Base-by-base conservation (phyloP, 2,888 invertebrate species). In the Coelinius sp. region DNA sequence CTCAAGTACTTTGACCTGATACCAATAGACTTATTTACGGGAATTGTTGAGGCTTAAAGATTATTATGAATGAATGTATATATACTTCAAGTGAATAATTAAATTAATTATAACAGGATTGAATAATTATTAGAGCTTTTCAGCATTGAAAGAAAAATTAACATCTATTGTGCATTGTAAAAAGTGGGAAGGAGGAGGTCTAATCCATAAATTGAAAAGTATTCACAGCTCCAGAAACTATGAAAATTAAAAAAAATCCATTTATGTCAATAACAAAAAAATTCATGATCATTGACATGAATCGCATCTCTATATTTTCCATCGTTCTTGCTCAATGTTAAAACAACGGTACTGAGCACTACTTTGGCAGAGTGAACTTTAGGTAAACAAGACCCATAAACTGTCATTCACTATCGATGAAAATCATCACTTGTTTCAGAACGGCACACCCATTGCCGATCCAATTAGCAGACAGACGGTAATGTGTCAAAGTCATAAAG, bases 31-130 rank as follows among this genome's bases (percentile, higher is more conserved):
- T 85, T 82, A 82, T 78, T 63, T 82, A 79, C 75, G 78, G 82
- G 81, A 82, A 84, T 85, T 84, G 84, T 85, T 83, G 82, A 82
- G 81, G 82, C 80, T 84, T 84, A 81, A 78, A 81, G 83, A 82
- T 78, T 83, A 81, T 80, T 41, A 41, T 63, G 24, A 41, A 78
- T 65, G 68, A 53, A 73, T 80, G 76, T 79, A 76, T 70, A 76
- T 68, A 78, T 73, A 74, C 72, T 76, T 44, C 44, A 71, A 53
- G 68, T 68, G 22, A 63, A 46, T 46, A 62, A 59, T 49, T 27
- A 49, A 70, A 75, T 69, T 56, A 70, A 71, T 64, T 38, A 49
- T 22, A 69, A 67, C 44, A 49, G 74, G 59, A 67, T 63, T 24
- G 41, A 24, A 41, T 6, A 41, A 41, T 44, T 68, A 49, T 46